Evolutionary conservation across 1,140 invertebrate genomes (phyloP), one percentile per base, ranked within the genome.

Genomic region (Heliconius melpomene): DNA sequence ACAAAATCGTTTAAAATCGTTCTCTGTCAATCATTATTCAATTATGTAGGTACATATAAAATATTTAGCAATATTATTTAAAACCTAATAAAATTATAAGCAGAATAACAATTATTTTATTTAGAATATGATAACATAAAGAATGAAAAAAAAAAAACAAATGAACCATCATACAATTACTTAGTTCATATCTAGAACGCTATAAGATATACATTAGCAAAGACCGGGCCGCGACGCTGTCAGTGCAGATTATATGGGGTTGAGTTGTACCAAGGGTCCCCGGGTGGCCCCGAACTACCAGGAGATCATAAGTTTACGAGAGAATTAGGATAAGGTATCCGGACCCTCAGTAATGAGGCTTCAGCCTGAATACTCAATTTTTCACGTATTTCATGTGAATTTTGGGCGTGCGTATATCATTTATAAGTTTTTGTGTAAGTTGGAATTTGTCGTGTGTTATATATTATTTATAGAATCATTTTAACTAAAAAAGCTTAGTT

Each of bases 241-340:
- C 87, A 89, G 84, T 87, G 84, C 83, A 89, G 87, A 90, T 89
- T 90, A 90, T 88, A 88, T 85, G 87, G 89, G 86, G 87, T 85
- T 85, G 86, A 79, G 85, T 84, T 81, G 77, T 86, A 83, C 79
- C 85, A 89, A 88, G 87, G 87, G 85, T 88, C 89, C 89, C 87
- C 75, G 87, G 88, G 89, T 85, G 79, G 81, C 82, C 74, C 79
- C 70, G 60, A 81, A 81, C 81, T 82, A 77, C 77, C 77, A 74
- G 66, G 77, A 78, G 77, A 79, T 73, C 74, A 66, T 74, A 76
- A 80, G 23, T 80, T 77, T 57, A n/a, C 54, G 73, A 57, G 71
- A 77, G 75, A 77, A 77, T 77, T 80, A 77, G 79, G 79, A 80
- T 80, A 26, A 74, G 79, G 79, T 72, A 80, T 72, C 71, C 71